Percentiles rank a stretch among this genome's conserved stretches.
These are phyloP conservation scores for Struthidea cinerea DNA, from an alignment of 2,113 vertebrate species.

Conservation along the genomic window DNA sequence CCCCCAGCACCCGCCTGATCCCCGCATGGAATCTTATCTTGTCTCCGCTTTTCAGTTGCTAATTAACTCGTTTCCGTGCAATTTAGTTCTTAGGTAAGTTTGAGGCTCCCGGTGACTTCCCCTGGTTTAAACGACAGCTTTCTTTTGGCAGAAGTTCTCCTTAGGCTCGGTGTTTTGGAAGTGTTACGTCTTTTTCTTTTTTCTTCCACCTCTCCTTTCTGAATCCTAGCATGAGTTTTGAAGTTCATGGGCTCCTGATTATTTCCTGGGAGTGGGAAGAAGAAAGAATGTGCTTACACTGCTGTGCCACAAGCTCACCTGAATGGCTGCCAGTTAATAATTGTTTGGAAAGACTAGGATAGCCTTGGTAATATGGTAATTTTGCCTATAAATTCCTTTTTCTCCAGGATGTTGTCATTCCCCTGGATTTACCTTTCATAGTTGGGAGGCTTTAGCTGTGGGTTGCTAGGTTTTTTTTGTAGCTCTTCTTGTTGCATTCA, in stretches of 20 bases:
- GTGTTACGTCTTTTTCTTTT: background rate
- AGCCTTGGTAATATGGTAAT: background rate
- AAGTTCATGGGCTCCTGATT: constrained; percentile 11
- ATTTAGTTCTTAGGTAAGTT: background rate
- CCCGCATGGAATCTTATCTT: fast-evolving
- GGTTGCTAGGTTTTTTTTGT: background rate
- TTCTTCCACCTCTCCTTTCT: background rate
- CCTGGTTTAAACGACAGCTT: background rate
- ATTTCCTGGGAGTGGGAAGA: background rate
- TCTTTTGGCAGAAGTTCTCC: background rate
- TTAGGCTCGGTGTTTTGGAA: background rate
- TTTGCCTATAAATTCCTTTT: constrained; percentile 28
- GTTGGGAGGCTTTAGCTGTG: background rate
- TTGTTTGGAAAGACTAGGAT: constrained; percentile 13
- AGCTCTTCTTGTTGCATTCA: background rate
- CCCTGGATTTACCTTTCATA: constrained; percentile 34
- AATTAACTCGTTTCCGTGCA: background rate
- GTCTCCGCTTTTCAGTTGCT: fast-evolving
- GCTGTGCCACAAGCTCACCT: constrained; percentile 22
- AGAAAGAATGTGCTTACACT: constrained; percentile 7
- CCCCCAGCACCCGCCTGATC: fast-evolving
- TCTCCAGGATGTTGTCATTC: constrained; percentile 6
- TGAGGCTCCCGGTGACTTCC: background rate
- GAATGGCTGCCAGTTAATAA: constrained; percentile 49
- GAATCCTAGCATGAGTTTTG: background rate